Evolutionary conservation across 2,797 vertebrate species (phyloP).

Genomic region (Micromesistius poutassou): DNA sequence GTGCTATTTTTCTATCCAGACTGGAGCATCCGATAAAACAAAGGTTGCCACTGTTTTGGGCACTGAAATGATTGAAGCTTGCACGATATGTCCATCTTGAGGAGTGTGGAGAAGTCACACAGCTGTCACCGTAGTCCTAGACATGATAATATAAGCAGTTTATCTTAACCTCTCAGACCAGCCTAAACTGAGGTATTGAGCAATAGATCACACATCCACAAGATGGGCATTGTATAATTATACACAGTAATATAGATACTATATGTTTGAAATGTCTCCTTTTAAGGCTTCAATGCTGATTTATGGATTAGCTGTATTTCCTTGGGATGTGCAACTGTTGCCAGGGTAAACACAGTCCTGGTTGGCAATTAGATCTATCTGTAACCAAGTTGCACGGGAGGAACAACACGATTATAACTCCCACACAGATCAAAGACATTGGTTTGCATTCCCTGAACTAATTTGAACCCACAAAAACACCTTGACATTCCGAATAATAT

Average conservation of each 20-base stretch:
- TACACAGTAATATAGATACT: background rate
- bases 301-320: background rate
- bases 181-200: too few species aligned
- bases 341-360: background rate
- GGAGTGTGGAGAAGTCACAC: conserved; percentile 42
- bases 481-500: background rate
- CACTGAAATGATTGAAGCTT: background rate
- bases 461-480: background rate
- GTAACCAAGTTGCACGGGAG: background rate
- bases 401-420: background rate
- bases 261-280: background rate
- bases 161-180: background rate
- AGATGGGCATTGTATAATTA: background rate
- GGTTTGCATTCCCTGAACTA: background rate
- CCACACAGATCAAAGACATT: background rate
- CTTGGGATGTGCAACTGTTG: background rate
- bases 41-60: background rate
- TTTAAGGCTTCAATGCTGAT: background rate
- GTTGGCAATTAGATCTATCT: background rate
- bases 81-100: background rate
- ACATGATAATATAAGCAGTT: background rate
- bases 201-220: background rate
- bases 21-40: background rate
- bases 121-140: conserved; percentile 50
- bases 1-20: background rate